Evolutionary conservation across 2,888 invertebrate species (phyloP).

Genomic region (Candidula unifasciata): DNA sequence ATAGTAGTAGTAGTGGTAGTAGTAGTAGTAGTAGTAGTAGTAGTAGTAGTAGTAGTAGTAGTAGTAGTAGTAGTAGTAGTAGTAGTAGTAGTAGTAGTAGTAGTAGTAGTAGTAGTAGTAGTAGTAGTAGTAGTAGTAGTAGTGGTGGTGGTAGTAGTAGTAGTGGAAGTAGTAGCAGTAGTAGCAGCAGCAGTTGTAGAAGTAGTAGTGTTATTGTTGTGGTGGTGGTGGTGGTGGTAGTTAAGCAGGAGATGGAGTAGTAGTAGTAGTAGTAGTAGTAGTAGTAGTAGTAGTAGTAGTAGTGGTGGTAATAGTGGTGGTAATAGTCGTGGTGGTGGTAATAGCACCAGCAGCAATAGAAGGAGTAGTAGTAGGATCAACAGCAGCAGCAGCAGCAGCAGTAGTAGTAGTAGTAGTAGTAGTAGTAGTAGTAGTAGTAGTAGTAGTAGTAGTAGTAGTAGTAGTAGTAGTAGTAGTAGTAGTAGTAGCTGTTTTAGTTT

Average conservation of each 20-base stretch:
- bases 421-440: too few species aligned
- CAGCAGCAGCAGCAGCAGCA: background rate
- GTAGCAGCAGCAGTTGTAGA: too few species aligned
- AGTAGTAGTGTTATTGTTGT: too few species aligned
- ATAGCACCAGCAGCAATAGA: background rate
- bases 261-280: background rate
- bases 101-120: constrained; percentile 5
- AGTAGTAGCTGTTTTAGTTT: too few species aligned
- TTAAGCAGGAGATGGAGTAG: too few species aligned
- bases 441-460: too few species aligned
- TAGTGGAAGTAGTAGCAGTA: too few species aligned
- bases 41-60: background rate
- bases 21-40: constrained; percentile 7
- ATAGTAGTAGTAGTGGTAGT: constrained; percentile 18
- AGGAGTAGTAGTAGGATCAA: background rate
- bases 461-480: too few species aligned
- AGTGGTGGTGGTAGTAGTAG: background rate
- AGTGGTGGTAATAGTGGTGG: background rate
- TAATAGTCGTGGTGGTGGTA: too few species aligned
- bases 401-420: too few species aligned
- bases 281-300: background rate
- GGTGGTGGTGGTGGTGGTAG: too few species aligned
- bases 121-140: background rate
- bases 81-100: background rate
- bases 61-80: background rate